Conservation (phyloP, 2,888 invertebrate genomes). For the Antheraea yamamai region DNA sequence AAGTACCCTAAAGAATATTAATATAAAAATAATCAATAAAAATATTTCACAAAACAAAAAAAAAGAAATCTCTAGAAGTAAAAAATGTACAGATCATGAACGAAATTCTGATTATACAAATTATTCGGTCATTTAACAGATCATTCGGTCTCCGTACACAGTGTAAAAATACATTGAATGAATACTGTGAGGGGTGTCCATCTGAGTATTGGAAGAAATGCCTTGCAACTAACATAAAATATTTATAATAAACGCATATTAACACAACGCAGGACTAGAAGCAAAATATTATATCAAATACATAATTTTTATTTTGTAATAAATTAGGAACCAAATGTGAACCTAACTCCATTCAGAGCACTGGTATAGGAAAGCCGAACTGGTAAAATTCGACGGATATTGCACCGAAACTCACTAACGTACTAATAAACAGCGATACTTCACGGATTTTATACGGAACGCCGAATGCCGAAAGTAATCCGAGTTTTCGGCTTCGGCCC, state of each 20-base stretch:
- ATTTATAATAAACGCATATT: slow-evolving; percentile 32
- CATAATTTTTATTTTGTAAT: slow-evolving; percentile 15
- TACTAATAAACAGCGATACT: neutral
- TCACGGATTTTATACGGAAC: neutral
- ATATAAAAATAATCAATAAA: neutral
- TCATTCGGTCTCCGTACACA: neutral
- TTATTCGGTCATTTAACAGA: neutral
- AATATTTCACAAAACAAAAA: neutral
- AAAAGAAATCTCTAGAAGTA: neutral
- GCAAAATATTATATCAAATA: slow-evolving; percentile 32
- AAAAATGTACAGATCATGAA: neutral
- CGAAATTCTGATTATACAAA: neutral
- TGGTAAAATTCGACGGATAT: slow-evolving; percentile 10
- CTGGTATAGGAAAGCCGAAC: slow-evolving; percentile 18
- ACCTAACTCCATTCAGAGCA: slow-evolving; percentile 15
- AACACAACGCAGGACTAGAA: slow-evolving; percentile 64
- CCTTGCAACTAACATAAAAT: slow-evolving; percentile 28
- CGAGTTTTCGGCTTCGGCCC: slow-evolving; percentile 4
- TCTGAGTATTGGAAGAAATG: slow-evolving; percentile 58
- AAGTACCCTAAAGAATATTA: slow-evolving; percentile 30
- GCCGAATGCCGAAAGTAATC: slow-evolving; percentile 17
- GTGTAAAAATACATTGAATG: neutral
- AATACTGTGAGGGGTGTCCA: slow-evolving; percentile 10
- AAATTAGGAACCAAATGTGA: slow-evolving; percentile 24
- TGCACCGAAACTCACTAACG: neutral